Evolutionary conservation across 2,888 invertebrate species (phyloP).

Genomic region (Cerastis rubricosa): DNA sequence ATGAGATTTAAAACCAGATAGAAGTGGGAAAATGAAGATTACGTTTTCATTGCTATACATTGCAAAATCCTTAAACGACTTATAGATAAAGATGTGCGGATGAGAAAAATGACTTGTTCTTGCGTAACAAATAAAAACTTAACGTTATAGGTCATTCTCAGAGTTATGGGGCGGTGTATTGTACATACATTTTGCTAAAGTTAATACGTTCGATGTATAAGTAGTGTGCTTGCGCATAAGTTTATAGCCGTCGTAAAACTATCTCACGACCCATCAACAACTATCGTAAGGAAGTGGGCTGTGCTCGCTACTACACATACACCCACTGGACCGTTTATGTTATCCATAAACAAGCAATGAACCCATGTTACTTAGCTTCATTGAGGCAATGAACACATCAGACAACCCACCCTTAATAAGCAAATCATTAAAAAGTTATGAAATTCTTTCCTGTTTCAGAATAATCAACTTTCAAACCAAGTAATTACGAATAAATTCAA

Average conservation of each 20-base stretch:
- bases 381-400: conserved; percentile 15
- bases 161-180: neutral
- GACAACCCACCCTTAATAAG: neutral
- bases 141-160: neutral
- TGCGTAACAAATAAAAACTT: conserved; percentile 21
- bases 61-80: conserved; percentile 11
- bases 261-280: conserved; percentile 35
- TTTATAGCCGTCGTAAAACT: conserved; percentile 59
- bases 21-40: neutral
- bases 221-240: conserved; percentile 36
- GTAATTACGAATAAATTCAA: conserved; percentile 60
- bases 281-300: conserved; percentile 28
- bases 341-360: conserved; percentile 32
- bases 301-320: neutral
- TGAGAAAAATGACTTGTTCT: conserved; percentile 1
- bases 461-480: conserved; percentile 43
- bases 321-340: conserved; percentile 17
- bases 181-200: neutral
- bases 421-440: conserved; percentile 35
- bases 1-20: conserved; percentile 14
- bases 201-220: neutral
- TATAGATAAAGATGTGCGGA: neutral
- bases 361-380: conserved; percentile 32
- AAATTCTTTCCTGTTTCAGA: conserved; percentile 23
- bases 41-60: conserved; percentile 14